Evolutionary conservation across 1,140 invertebrate species (phyloP), one percentile per base, ranked within the genome.

Genomic region (Drosophila lacertosa): DNA sequence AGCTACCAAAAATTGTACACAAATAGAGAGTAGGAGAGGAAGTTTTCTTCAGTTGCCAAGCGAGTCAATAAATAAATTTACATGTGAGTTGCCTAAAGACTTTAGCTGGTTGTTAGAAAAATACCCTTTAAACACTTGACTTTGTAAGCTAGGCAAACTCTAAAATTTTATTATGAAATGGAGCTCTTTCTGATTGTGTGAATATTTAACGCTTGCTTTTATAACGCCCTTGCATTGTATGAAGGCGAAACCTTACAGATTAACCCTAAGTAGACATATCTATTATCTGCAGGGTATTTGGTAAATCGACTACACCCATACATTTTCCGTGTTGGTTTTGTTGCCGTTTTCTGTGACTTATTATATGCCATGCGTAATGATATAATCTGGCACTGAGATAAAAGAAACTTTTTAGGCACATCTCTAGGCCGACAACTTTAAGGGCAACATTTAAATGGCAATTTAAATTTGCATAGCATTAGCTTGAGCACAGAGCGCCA

Each of bases 1-100:
- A 84, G 71, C 48, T 45, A 48, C 53, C 62, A 75, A 70, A 80
- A 80, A 76, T 80, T 71, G 51, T 39, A n/a, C 51, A 15, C 40
- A 60, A 37, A 60, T 22, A 35, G 24, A 7, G 11, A 26, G 51
- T 29, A 40, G 35, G 29, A 55, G 54, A 54, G 55, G 42, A 54
- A 58, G 47, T 45, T 26, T 20, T 9, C 24, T 42, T 39, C 32
- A 68, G 58, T 74, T 78, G 79, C 51, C 78, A 82, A 78, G 80
- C 74, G 71, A 83, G 79, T 84, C 76, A 84, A 84, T 84, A 83
- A 83, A 84, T 83, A 84, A 83, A 84, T 79, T 84, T 73, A 80
- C 71, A 65, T 67, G 10, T 29, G 37, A 29, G 26, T 66, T 39
- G 58, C 13, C 10, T 20, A 18, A 44, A 50, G 47, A 47, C 2